Evolutionary conservation across 1,140 invertebrate species (phyloP).

Genomic region (Heliconius hewitsoni): DNA sequence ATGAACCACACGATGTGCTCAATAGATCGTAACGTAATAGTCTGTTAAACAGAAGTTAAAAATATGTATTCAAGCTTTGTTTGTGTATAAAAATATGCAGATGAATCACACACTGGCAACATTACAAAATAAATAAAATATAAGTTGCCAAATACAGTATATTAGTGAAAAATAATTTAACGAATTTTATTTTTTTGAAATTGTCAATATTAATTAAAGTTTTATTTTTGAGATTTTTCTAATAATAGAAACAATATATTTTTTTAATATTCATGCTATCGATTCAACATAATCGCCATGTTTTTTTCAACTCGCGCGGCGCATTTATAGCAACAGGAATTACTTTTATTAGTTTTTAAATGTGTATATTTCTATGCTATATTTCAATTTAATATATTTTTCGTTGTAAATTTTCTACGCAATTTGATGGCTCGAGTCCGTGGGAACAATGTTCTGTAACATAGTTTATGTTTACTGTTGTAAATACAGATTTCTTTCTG

Average conservation of each 20-base stretch:
- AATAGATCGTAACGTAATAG: conserved; percentile 56
- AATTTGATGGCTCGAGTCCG: conserved; percentile 23
- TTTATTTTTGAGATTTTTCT: conserved; percentile 3
- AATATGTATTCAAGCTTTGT: conserved; percentile 1
- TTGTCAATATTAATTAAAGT: not conserved
- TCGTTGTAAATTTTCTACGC: conserved; percentile 23
- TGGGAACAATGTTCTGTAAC: conserved; percentile 1
- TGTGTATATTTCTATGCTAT: not conserved
- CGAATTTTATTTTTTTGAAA: not conserved
- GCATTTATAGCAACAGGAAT: not conserved
- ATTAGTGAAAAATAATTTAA: not conserved
- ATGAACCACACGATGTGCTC: conserved; percentile 65
- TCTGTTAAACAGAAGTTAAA: conserved; percentile 37
- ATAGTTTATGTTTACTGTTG: not conserved
- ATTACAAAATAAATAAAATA: not conserved
- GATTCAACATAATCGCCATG: not conserved
- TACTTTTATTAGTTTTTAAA: not conserved
- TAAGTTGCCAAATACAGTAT: not conserved
- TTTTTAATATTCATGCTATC: not conserved
- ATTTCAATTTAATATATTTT: not conserved
- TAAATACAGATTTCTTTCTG: not conserved
- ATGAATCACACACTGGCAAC: not conserved
- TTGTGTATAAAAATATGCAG: conserved; percentile 2
- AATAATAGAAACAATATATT: not conserved
- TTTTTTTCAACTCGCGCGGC: not conserved